Conservation (phyloP, 2,113 vertebrate genomes). For the Delphinapterus leucas region DNA sequence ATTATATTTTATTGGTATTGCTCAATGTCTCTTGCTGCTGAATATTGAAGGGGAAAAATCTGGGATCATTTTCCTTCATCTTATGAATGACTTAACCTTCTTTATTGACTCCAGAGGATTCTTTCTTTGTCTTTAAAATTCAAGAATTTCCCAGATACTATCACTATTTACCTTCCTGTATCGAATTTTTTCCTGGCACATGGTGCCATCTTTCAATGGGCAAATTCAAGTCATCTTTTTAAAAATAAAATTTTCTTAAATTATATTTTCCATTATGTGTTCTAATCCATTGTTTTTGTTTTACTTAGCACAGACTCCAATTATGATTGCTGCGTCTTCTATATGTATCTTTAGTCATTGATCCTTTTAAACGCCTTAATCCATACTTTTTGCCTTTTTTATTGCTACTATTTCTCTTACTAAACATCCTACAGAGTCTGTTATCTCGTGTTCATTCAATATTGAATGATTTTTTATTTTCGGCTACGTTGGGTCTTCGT, state of each 20-base stretch:
- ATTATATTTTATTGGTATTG: background rate
- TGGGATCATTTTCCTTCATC: background rate
- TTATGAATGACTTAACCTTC: background rate
- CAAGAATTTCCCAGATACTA: background rate
- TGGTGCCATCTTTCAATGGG: background rate
- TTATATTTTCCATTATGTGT: background rate
- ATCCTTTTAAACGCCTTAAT: background rate
- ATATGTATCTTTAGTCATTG: background rate
- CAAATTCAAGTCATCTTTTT: background rate
- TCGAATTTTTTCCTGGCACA: background rate
- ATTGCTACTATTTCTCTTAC: background rate
- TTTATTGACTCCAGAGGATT: background rate
- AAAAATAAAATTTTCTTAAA: background rate
- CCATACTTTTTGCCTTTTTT: background rate
- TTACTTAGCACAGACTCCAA: background rate
- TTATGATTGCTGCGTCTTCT: background rate
- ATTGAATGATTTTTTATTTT: background rate
- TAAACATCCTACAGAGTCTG: background rate
- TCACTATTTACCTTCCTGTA: background rate
- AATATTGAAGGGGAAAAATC: background rate
- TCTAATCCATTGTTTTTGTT: background rate
- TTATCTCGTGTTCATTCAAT: background rate
- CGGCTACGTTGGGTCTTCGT: too few relatives aligned
- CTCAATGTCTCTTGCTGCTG: background rate
- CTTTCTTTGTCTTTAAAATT: background rate